Conservation (phyloP, 1,140 invertebrate genomes). For the Dinothrombium tinctorium region DNA sequence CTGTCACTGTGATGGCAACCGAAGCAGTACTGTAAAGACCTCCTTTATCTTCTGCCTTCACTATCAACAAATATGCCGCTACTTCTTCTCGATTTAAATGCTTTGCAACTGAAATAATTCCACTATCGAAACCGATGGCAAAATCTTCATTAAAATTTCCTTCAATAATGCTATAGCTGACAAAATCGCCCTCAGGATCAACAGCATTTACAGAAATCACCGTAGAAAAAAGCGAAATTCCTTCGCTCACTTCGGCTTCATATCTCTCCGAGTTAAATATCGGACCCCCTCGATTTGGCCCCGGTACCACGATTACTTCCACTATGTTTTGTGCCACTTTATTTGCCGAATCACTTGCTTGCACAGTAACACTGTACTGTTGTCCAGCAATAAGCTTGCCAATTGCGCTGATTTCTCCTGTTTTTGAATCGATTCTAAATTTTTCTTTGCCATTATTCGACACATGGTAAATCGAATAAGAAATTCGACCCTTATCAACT, state of each 20-base stretch:
- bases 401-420: constrained; percentile 36
- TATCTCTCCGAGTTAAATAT: constrained; percentile 51
- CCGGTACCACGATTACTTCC: constrained; percentile 49
- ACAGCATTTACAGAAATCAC: constrained; percentile 45
- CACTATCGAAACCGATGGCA: constrained; percentile 51
- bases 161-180: constrained; percentile 50
- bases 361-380: constrained; percentile 62
- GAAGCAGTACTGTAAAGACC: constrained; percentile 42
- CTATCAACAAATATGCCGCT: constrained; percentile 51
- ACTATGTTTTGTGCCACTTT: constrained; percentile 43
- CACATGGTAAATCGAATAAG: constrained; percentile 62
- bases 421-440: constrained; percentile 54
- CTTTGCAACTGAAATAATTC: constrained; percentile 46
- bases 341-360: constrained; percentile 30
- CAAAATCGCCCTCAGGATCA: constrained; percentile 69
- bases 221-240: constrained; percentile 56
- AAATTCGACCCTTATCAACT: constrained; percentile 51
- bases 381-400: constrained; percentile 56
- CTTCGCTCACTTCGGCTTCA: constrained; percentile 62
- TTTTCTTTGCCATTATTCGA: constrained; percentile 64
- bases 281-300: constrained; percentile 59
- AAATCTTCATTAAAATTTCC: constrained; percentile 33
- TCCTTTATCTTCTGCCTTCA: constrained; percentile 60
- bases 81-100: constrained; percentile 45
- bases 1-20: constrained; percentile 62